Conservation (phyloP, 1,140 invertebrate genomes). For the Triops longicaudatus region DNA sequence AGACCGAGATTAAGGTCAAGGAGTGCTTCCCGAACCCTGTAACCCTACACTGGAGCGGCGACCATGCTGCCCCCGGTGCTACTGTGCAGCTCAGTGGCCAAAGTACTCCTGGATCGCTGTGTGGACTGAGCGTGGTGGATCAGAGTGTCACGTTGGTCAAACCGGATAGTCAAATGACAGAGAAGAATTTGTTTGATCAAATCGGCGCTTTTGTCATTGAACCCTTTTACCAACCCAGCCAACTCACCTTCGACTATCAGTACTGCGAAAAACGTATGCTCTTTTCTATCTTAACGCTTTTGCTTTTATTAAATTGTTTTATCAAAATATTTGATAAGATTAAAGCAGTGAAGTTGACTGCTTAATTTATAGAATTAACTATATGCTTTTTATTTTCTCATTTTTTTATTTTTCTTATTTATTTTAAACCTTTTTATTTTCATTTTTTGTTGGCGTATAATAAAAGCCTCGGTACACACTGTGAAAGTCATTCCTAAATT, state of each 20-base stretch:
- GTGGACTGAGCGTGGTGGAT: constrained; percentile 1
- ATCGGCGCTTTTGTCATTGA: neutral
- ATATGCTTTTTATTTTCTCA: too few species aligned
- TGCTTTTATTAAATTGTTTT: too few species aligned
- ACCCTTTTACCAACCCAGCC: neutral
- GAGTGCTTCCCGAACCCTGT: constrained; percentile 49
- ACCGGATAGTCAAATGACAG: neutral
- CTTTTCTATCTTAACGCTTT: constrained; percentile 34
- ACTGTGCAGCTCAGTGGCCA: neutral
- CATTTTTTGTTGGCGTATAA: too few species aligned
- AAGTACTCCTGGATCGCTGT: constrained; percentile 1
- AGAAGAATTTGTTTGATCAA: neutral
- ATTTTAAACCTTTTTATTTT: too few species aligned
- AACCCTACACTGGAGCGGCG: constrained; percentile 39
- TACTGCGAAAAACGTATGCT: neutral
- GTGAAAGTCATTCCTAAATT: neutral
- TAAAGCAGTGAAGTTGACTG: too few species aligned
- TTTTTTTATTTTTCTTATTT: too few species aligned
- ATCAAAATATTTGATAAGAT: too few species aligned
- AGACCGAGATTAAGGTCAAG: constrained; percentile 43
- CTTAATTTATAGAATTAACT: too few species aligned
- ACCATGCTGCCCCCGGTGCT: constrained; percentile 44
- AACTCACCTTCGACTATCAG: neutral
- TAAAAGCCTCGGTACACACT: too few species aligned
- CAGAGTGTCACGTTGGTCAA: neutral